Evolutionary conservation across 2,797 vertebrate genomes (phyloP), one percentile per base, ranked within the genome.

Genomic region (Gila robusta): DNA sequence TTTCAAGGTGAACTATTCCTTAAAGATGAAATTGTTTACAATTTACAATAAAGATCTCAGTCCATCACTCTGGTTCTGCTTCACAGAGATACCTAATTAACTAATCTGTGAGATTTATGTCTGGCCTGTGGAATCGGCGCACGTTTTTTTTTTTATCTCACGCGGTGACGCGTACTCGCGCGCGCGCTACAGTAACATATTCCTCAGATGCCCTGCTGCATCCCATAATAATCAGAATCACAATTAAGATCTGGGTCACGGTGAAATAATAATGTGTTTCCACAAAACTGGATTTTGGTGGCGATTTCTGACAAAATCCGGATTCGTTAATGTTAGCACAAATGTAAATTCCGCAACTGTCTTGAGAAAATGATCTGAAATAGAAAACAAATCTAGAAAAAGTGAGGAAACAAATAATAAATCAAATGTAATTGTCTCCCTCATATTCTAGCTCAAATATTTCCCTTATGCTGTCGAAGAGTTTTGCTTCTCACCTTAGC

Each of bases 181-280:
- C 37, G 23, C 35, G 54, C 52, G 79, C 62, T 59, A 52, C 71
- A 54, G 5, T 37, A 10, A 44, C 47, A 82, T 32, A 49, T 66
- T 17, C 67, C 41, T 39, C 3, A 32, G 49, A 47, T 74, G 44
- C 41, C 39, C 71, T 62, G 32, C 59, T 37, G 28, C 54, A 69
- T 82, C 71, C 70, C 47, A 66, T 86, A 52, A 80, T 66, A 81
- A n/a, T 56, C 35, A 84, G 59, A 76, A 44, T n/a, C 77, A 67
- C 59, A 70, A 78, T 79, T 66, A 86, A 54, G 32, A 89, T 84
- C n/a, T 87, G 49, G 87, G 81, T 91, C 86, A 85, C 47, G 14
- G 17, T 19, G 1, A 37, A 71, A 79, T 6, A n/a, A 23, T 5
- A 26, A 41, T 9, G 32, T 44, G 47, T 56, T 44, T 49, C 1